Evolutionary conservation across 1,140 invertebrate genomes (phyloP).

Genomic region (Lepidurus packardi): DNA sequence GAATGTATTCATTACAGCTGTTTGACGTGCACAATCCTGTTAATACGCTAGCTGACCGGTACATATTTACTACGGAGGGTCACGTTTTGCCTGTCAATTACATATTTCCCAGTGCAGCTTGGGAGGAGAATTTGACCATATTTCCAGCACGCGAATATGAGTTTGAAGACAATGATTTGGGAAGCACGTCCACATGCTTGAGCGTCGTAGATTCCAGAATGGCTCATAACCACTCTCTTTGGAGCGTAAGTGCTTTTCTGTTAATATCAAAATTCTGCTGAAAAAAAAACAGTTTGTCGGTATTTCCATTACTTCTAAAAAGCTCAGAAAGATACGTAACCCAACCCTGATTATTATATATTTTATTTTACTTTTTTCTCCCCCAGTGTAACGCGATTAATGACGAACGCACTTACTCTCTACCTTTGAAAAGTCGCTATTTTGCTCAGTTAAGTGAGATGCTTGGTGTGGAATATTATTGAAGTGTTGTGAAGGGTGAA

Average conservation of each 20-base stretch:
- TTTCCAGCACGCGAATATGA: conserved; percentile 38
- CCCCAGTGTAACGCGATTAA: conserved; percentile 50
- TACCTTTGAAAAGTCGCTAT: conserved; percentile 52
- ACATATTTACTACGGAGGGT: conserved; percentile 64
- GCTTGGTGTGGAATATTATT: conserved; percentile 41
- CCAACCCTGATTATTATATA: background rate
- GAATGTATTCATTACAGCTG: conserved; percentile 48
- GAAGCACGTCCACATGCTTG: conserved; percentile 15
- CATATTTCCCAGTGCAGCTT: conserved; percentile 46
- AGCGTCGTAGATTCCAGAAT: conserved; percentile 2
- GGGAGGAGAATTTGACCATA: conserved; percentile 40
- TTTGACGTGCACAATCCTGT: conserved; percentile 62
- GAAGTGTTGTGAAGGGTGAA: background rate
- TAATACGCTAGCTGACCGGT: conserved; percentile 53
- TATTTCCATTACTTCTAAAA: background rate
- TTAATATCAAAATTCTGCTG: background rate
- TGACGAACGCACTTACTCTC: conserved; percentile 48
- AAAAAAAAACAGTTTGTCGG: background rate
- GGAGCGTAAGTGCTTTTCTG: conserved; percentile 32
- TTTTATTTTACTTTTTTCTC: conserved; percentile 38
- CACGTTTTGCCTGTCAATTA: conserved; percentile 57
- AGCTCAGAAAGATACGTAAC: no score
- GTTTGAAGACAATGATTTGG: conserved; percentile 11
- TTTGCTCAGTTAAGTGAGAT: conserved; percentile 49
- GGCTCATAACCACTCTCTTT: background rate